These are phyloP conservation scores for Lipophrys pholis DNA, from an alignment of 2,113 vertebrate species.

Conservation along the genomic window DNA sequence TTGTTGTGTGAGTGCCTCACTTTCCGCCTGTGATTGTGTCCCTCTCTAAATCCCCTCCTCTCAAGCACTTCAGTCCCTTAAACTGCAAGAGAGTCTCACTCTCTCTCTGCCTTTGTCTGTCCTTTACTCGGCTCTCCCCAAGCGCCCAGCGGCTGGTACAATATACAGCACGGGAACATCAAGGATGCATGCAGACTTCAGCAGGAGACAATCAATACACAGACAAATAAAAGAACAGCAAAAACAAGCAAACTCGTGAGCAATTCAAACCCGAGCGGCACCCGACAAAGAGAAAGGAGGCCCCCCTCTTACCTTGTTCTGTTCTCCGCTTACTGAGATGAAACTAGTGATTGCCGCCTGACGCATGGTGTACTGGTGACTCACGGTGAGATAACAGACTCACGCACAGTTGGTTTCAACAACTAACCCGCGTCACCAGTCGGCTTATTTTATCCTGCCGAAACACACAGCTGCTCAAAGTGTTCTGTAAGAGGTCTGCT, in stretches of 20 bases:
- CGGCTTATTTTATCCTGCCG: slow-evolving; percentile 45
- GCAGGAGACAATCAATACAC: slow-evolving; percentile 65
- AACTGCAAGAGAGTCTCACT: slow-evolving; percentile 28
- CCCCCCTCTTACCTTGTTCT: slow-evolving; percentile 38
- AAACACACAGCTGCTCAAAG: slow-evolving; percentile 51
- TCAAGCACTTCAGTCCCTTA: slow-evolving; percentile 8
- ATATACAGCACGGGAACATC: slow-evolving; percentile 35
- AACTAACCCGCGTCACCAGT: slow-evolving; percentile 27
- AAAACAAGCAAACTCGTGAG: slow-evolving; percentile 16
- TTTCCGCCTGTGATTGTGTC: slow-evolving; percentile 21
- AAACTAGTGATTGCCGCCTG: slow-evolving; percentile 42
- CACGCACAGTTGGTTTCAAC: slow-evolving; percentile 30
- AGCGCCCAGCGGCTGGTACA: slow-evolving; percentile 40
- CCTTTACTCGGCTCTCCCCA: neutral
- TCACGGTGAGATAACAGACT: slow-evolving; percentile 42
- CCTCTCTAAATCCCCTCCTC: slow-evolving; percentile 2
- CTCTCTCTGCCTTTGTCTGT: slow-evolving; percentile 39
- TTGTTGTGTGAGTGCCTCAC: neutral
- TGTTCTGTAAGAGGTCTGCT: slow-evolving; percentile 38
- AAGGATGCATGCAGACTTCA: slow-evolving; percentile 40
- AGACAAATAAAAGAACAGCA: slow-evolving; percentile 54
- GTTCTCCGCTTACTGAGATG: slow-evolving; percentile 28
- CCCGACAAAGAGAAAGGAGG: slow-evolving; percentile 18
- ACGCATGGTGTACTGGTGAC: slow-evolving; percentile 38
- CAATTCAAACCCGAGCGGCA: slow-evolving; percentile 26